A percentile compares a stretch with the other conserved stretches of the same genome.
These are phyloP conservation scores for Trachymyrmex cornetzi DNA, from an alignment of 1,140 invertebrate species.

Conservation along the genomic window DNA sequence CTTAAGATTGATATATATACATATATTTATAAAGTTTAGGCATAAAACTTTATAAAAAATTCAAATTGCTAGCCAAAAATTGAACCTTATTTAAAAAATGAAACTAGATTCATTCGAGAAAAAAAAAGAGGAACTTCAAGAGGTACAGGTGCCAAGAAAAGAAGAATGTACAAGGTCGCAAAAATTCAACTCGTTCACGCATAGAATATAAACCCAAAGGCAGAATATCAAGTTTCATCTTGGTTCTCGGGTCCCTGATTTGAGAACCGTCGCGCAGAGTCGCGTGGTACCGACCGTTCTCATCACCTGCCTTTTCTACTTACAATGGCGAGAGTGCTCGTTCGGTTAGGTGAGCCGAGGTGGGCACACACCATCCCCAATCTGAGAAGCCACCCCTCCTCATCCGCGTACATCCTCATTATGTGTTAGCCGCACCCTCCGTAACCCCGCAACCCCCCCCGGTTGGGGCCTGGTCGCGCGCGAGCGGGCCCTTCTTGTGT, in stretches of 20 bases:
- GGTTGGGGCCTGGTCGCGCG: conserved; percentile 51
- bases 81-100: background rate
- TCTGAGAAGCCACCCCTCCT: conserved; percentile 78
- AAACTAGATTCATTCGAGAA: background rate
- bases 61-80: too few species aligned
- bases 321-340: conserved; percentile 81
- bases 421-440: conserved; percentile 76
- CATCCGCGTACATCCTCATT: conserved; percentile 80
- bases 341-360: conserved; percentile 81
- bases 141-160: background rate
- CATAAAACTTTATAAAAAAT: conserved; percentile 4
- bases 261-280: conserved; percentile 84
- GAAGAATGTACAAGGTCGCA: conserved; percentile 11
- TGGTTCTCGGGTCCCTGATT: conserved; percentile 58
- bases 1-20: background rate
- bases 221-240: background rate
- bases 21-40: conserved; percentile 3
- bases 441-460: conserved; percentile 35
- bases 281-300: conserved; percentile 86
- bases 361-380: conserved; percentile 72
- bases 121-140: background rate
- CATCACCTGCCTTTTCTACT: conserved; percentile 85
- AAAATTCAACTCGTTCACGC: conserved; percentile 40
- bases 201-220: background rate
- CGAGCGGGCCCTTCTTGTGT: conserved; percentile 29